Conservation (phyloP, 2,888 invertebrate species). For the Sinopyrophorus schimmeli region DNA sequence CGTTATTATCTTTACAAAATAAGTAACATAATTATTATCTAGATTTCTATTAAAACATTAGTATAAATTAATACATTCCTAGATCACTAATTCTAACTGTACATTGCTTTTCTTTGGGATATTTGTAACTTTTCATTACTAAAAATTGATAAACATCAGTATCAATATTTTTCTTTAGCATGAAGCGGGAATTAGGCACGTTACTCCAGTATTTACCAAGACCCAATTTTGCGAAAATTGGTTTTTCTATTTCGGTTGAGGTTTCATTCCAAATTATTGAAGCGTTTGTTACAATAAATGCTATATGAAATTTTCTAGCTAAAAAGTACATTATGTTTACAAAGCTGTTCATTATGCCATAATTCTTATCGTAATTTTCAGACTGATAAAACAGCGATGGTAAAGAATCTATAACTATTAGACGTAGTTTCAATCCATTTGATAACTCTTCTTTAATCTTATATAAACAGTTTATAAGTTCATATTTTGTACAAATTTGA, state of each 20-base stretch:
- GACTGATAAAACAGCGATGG: slow-evolving; percentile 69
- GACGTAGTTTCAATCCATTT: slow-evolving; percentile 53
- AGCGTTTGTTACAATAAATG: slow-evolving; percentile 67
- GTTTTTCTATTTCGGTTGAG: slow-evolving; percentile 43
- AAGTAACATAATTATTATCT: too few species aligned
- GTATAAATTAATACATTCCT: slow-evolving; percentile 21
- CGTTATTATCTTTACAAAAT: too few species aligned
- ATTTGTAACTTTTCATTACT: slow-evolving; percentile 33
- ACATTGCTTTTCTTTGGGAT: slow-evolving; percentile 21
- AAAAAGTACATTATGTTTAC: slow-evolving; percentile 65
- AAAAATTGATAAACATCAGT: slow-evolving; percentile 22
- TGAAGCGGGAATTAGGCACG: slow-evolving; percentile 65
- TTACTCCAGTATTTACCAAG: slow-evolving; percentile 77
- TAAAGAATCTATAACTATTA: slow-evolving; percentile 76
- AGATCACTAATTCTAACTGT: slow-evolving; percentile 21
- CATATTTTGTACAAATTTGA: slow-evolving; percentile 57
- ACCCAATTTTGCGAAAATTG: slow-evolving; percentile 54
- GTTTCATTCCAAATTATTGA: slow-evolving; percentile 63
- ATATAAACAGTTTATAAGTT: slow-evolving; percentile 61
- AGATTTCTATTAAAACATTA: too few species aligned
- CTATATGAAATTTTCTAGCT: slow-evolving; percentile 60
- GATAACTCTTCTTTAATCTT: slow-evolving; percentile 56
- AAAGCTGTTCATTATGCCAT: slow-evolving; percentile 62
- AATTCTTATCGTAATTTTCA: slow-evolving; percentile 61
- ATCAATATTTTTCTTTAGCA: slow-evolving; percentile 14